These are phyloP conservation scores for Dipodomys merriami DNA, from an alignment of 2,113 vertebrate species.

Conservation along the genomic window DNA sequence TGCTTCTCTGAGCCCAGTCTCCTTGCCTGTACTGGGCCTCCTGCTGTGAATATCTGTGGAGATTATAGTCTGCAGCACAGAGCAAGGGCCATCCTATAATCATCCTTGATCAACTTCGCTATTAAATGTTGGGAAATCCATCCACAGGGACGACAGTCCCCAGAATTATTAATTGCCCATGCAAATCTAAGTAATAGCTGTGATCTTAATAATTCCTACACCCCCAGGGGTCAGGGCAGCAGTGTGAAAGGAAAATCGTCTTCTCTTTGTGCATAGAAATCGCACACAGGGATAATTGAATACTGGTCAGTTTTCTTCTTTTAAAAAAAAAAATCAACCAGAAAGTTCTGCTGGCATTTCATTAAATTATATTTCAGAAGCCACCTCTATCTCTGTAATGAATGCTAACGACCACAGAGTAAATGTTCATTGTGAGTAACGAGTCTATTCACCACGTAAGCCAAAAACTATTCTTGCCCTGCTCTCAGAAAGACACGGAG, in stretches of 20 bases:
- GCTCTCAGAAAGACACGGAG: conserved; percentile 19
- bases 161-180: conserved; percentile 61
- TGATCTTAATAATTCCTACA: conserved; percentile 58
- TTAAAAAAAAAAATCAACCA: background rate
- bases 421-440: conserved; percentile 71
- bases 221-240: conserved; percentile 41
- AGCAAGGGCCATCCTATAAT: conserved; percentile 7
- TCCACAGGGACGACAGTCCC: conserved; percentile 39
- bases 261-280: conserved; percentile 61
- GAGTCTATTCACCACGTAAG: conserved; percentile 46
- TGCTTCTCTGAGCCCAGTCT: conserved; percentile 13
- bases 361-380: conserved; percentile 72
- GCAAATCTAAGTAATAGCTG: conserved; percentile 43
- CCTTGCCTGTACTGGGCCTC: conserved; percentile 7
- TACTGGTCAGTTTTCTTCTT: conserved; percentile 61
- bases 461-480: conserved; percentile 53
- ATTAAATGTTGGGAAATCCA: conserved; percentile 58
- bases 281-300: conserved; percentile 77
- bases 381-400: conserved; percentile 52
- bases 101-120: conserved; percentile 59
- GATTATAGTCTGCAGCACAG: conserved; percentile 3
- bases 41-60: background rate
- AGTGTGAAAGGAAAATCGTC: conserved; percentile 14
- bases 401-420: conserved; percentile 63
- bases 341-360: conserved; percentile 55